Evolutionary conservation across 2,888 invertebrate species (phyloP), one percentile per base, ranked within the genome.

Genomic region (Chironomus tentans): DNA sequence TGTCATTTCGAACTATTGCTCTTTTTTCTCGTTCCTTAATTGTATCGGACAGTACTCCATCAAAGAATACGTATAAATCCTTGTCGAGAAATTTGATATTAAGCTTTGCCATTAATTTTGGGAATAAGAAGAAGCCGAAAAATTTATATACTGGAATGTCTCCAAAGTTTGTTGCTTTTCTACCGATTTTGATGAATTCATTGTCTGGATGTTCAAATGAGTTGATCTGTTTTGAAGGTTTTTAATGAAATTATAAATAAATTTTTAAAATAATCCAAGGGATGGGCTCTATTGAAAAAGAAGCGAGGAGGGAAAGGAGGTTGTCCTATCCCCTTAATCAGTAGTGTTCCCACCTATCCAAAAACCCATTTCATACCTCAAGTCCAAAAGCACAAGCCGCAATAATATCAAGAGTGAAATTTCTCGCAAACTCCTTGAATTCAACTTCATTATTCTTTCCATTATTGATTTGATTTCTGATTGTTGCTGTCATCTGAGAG

Each of bases 111-210:
- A 76, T 75, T 4, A 77, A 6, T 12, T 38, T 22, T 4, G 76
- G 76, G 15, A 50, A 15, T 2, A 12, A 5, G 2, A 50, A 6
- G 46, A 13, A 70, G 13, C 74, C 68, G 7, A 71, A 15, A 10
- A 82, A 81, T 76, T 82, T 82, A 10, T 82, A 2, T 68, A 79
- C 81, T 70, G 56, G n/a, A 4, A 77, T 1, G 4, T 76, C 75
- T 10, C 77, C 79, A 68, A 85, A 84, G 24, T 81, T 81, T 0
- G 85, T 82, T 1, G 83, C 80, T 7, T 80, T 79, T 77, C 83
- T 84, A 1, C 86, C 86, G 81, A 83, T 85, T n/a, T 79, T 76
- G 77, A 85, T 88, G 80, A 89, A 89, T 56, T 85, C 81, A 78
- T 88, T 88, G 15, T 87, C 79, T 6, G 81, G 82, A 0, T 87